These are phyloP conservation scores for Thumatha senex DNA, from an alignment of 2,888 invertebrate species.

Conservation along the genomic window DNA sequence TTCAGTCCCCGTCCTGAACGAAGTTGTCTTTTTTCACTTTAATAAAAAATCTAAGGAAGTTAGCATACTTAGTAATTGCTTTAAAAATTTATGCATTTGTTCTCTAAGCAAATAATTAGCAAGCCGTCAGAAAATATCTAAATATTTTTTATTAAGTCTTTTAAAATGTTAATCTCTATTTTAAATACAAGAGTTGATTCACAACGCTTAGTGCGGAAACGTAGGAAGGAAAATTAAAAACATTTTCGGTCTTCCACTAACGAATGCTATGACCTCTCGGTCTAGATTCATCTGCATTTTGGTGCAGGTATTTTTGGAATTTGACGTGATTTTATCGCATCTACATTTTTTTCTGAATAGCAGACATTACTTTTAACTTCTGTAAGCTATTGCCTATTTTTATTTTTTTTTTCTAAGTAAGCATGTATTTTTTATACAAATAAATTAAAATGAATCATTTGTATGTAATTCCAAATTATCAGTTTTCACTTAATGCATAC, in stretches of 20 bases:
- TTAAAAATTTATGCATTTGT: no score
- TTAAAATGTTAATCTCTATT: slow-evolving; percentile 36
- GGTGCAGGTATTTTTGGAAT: slow-evolving; percentile 41
- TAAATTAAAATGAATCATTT: no score
- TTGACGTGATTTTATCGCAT: slow-evolving; percentile 35
- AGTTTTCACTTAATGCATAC: no score
- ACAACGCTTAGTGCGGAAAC: slow-evolving; percentile 53
- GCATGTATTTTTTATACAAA: no score
- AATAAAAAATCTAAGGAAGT: no score
- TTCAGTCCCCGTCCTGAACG: no score
- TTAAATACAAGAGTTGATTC: slow-evolving; percentile 41
- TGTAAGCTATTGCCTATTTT: no score
- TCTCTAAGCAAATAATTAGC: slow-evolving; percentile 8
- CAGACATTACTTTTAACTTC: slow-evolving; percentile 16
- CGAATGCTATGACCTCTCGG: slow-evolving; percentile 32
- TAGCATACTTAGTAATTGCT: no score
- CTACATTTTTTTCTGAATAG: slow-evolving; percentile 26
- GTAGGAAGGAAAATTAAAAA: slow-evolving; percentile 72
- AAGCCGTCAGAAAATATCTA: slow-evolving; percentile 8
- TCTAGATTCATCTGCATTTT: slow-evolving; percentile 46
- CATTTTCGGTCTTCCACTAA: slow-evolving; percentile 42
- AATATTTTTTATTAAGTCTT: slow-evolving; percentile 26
- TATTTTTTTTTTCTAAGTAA: no score
- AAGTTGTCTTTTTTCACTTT: no score
- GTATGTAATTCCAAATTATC: no score